Percentiles rank a stretch among this genome's conserved stretches.
Evolutionary conservation across 2,888 invertebrate species (phyloP).

Genomic region (Cataglyphis livida): DNA sequence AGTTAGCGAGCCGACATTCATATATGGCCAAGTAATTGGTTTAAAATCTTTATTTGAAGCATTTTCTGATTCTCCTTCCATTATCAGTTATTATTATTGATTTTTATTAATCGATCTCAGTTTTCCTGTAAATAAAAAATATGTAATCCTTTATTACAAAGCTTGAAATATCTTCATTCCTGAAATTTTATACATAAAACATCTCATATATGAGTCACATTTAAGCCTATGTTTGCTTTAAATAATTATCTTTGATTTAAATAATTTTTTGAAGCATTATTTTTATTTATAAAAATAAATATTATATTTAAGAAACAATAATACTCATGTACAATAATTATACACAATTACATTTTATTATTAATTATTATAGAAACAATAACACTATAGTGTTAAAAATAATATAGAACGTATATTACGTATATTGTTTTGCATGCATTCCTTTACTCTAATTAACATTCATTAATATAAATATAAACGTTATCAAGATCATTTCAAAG

Average conservation of each 20-base stretch:
- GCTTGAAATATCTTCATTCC: not conserved
- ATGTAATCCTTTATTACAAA: not conserved
- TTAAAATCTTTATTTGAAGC: conserved; percentile 43
- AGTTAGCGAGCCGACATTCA: conserved; percentile 79
- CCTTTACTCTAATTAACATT: conserved; percentile 1
- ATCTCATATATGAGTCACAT: not conserved
- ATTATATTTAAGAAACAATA: not conserved
- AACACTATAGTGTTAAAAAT: not conserved
- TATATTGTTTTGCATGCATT: not conserved
- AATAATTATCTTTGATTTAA: not conserved
- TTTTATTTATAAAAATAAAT: not conserved
- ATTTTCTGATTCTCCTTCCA: conserved; percentile 62
- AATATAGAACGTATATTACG: too few species aligned
- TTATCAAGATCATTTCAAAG: not conserved
- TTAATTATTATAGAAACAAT: not conserved
- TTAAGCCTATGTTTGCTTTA: not conserved
- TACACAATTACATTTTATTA: not conserved
- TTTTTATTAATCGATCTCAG: not conserved
- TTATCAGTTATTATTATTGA: conserved; percentile 29
- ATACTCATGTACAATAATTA: not conserved
- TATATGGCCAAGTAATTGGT: conserved; percentile 79
- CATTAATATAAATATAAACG: conserved; percentile 17
- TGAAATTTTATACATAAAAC: not conserved
- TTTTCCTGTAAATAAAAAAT: conserved; percentile 22
- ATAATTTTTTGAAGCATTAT: not conserved